phyloP scores from a whole-genome alignment of 2,113 vertebrate genomes.

The Grus americana region DNA sequence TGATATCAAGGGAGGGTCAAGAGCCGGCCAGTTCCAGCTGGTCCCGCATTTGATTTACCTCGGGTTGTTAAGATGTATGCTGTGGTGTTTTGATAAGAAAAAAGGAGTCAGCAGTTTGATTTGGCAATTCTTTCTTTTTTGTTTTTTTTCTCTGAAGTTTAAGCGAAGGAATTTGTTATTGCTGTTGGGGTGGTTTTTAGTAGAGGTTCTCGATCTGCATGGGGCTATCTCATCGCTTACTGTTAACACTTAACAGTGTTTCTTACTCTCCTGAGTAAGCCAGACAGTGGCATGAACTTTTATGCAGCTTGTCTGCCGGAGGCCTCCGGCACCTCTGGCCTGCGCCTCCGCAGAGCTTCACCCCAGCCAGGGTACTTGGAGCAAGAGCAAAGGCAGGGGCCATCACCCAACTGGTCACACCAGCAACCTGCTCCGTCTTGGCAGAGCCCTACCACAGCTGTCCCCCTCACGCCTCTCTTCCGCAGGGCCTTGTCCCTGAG shows the following conservation, averaged over 20 bases:
- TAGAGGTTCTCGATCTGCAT: conserved; percentile 52
- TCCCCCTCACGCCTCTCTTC: neutral
- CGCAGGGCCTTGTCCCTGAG: neutral
- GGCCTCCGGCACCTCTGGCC: neutral
- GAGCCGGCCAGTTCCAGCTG: conserved; percentile 70
- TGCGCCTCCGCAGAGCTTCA: neutral
- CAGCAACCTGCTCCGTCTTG: neutral
- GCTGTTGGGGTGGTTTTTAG: conserved; percentile 62
- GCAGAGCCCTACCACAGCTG: neutral
- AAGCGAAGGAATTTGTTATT: conserved; percentile 63
- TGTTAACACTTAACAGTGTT: conserved; percentile 47
- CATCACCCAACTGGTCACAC: neutral
- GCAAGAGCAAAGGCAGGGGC: neutral
- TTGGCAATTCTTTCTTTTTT: conserved; percentile 49
- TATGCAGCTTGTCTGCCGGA: neutral
- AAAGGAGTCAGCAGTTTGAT: conserved; percentile 78
- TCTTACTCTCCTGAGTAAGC: conserved; percentile 9
- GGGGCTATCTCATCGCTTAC: conserved; percentile 38
- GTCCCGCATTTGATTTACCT: conserved; percentile 71
- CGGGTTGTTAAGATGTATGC: conserved; percentile 61
- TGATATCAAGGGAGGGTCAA: conserved; percentile 66
- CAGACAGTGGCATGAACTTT: neutral
- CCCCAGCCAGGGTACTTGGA: neutral
- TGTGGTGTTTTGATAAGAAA: conserved; percentile 73
- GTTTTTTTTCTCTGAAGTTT: conserved; percentile 36